phyloP scores from a whole-genome alignment of 2,888 invertebrate species.

The Lamproptera curius region DNA sequence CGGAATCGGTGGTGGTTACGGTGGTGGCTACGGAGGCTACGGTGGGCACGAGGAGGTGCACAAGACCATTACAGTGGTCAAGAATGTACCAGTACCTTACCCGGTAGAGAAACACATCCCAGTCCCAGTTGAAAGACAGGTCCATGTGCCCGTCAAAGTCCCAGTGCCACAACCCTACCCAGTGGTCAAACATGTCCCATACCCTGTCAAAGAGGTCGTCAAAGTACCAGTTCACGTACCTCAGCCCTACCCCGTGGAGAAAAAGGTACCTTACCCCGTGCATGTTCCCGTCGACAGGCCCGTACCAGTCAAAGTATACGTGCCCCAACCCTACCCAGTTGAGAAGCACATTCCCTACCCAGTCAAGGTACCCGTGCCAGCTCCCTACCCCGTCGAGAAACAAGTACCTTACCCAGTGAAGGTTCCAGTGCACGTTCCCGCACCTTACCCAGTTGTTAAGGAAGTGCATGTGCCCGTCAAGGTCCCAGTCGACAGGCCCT shows the following conservation, averaged over 20 bases:
- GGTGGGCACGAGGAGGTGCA: slow-evolving; percentile 74
- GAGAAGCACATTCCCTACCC: slow-evolving; percentile 81
- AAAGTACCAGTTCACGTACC: slow-evolving; percentile 81
- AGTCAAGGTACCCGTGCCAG: slow-evolving; percentile 83
- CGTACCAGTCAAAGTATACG: slow-evolving; percentile 71
- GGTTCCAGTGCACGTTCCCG: slow-evolving; percentile 79
- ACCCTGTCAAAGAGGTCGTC: slow-evolving; percentile 80
- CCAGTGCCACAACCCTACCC: slow-evolving; percentile 84
- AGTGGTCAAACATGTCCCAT: slow-evolving; percentile 81
- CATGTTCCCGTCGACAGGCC: slow-evolving; percentile 75
- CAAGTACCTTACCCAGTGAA: slow-evolving; percentile 82
- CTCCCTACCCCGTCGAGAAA: slow-evolving; percentile 83
- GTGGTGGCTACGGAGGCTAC: slow-evolving; percentile 46
- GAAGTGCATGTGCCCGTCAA: slow-evolving; percentile 79
- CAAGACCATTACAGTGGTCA: slow-evolving; percentile 85
- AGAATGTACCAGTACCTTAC: slow-evolving; percentile 84
- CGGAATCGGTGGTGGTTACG: slow-evolving; percentile 41
- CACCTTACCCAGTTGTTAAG: slow-evolving; percentile 80
- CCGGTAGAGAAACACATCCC: slow-evolving; percentile 85
- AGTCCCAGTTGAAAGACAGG: slow-evolving; percentile 81
- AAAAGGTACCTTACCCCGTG: slow-evolving; percentile 76
- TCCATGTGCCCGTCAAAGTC: slow-evolving; percentile 81
- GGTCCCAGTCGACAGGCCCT: slow-evolving; percentile 81
- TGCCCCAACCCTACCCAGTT: slow-evolving; percentile 78
- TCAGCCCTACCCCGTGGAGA: slow-evolving; percentile 84